Conservation (phyloP, 1,140 invertebrate genomes). For the Psilanteris sp. region DNA sequence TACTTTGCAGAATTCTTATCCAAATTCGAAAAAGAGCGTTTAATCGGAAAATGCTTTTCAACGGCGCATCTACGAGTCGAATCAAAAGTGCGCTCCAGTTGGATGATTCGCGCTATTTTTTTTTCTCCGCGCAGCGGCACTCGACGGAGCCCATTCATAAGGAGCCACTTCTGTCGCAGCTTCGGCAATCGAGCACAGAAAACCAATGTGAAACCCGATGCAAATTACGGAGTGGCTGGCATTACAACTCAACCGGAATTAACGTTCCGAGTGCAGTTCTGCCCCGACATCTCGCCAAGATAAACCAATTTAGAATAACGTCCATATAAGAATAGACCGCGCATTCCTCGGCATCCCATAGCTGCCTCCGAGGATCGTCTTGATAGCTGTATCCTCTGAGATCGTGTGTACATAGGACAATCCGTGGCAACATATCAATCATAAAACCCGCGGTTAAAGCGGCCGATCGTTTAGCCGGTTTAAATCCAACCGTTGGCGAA, state of each 20-base stretch:
- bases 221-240: conserved; percentile 31
- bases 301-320: conserved; percentile 38
- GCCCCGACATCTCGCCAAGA: conserved; percentile 5
- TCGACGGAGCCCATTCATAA: conserved; percentile 10
- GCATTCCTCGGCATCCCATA: not conserved
- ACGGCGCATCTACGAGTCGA: too few relatives aligned
- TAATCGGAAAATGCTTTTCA: too few relatives aligned
- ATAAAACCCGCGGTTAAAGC: conserved; percentile 5
- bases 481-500: conserved; percentile 38
- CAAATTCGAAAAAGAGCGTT: too few relatives aligned
- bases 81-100: too few relatives aligned
- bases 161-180: not conserved
- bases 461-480: conserved; percentile 27
- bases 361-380: conserved; percentile 2
- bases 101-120: too few relatives aligned
- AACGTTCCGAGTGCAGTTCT: conserved; percentile 19
- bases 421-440: conserved; percentile 34
- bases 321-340: not conserved
- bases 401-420: conserved; percentile 14
- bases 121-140: too few relatives aligned
- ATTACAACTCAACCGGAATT: conserved; percentile 20
- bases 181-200: conserved; percentile 9
- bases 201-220: conserved; percentile 25
- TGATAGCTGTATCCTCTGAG: not conserved
- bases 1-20: not conserved